Base-by-base conservation (phyloP, 2,797 vertebrate species). In the Chrysolophus pictus region DNA sequence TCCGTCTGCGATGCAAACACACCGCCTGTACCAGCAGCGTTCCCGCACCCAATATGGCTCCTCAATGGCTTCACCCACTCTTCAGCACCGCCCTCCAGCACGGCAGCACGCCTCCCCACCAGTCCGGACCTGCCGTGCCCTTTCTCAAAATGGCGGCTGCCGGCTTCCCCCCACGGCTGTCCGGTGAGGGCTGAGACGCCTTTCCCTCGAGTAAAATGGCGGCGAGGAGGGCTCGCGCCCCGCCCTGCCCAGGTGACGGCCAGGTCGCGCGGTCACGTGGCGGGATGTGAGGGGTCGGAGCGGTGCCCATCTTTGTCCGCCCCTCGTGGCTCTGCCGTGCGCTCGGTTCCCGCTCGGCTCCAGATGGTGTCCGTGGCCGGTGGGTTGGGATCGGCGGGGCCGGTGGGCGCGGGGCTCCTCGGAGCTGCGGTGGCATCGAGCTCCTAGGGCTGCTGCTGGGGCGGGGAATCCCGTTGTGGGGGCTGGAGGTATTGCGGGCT, bases 131-230 rank as follows among this genome's bases (percentile, higher is more conserved):
- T 1, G 23, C 11, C 9, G 1, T 28, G 83, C 91, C 77, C 80
- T 79, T 39, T 68, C 29, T 71, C 39, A 94, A 93, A 7, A 97
- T 96, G 96, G 93, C 68, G 22, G 1, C 68, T 0, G 1, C 1
- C 11, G 23, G 0, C 83, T 60, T 70, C 77, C 6, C 6, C 2
- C 6, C 7, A 6, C 1, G 5, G 2, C 4, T 6, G 22, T 4
- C 22, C 16, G 0, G 1, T 4, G 0, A 1, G 4, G 24, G 18
- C 31, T 0, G 24, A 0, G 1, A 6, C 16, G 0, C 6, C 6
- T 14, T 44, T 68, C 90, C 92, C 59, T 19, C 1, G 10, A 63
- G 49, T 7, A 26, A 75, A n/a, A 88, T 35, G 90, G 86, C 63
- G 67, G 78, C 7, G 15, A 16, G 2, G 53, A 22, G 35, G 2